A percentile compares a stretch with the other conserved stretches of the same genome.
Evolutionary conservation across 2,888 invertebrate genomes (phyloP).

Genomic region (Pediacus dermestoides): DNA sequence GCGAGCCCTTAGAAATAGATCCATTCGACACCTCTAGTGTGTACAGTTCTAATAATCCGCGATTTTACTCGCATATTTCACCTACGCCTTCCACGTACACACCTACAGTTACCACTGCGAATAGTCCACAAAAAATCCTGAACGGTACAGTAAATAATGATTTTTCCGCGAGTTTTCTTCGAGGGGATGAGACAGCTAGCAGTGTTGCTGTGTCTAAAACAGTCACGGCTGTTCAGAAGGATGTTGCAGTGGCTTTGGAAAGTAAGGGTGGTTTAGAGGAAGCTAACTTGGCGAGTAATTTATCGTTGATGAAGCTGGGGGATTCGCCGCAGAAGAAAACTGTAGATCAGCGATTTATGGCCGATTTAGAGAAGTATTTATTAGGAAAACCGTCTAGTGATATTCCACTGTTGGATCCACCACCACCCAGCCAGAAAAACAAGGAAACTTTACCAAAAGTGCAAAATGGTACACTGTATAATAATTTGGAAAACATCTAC

Average conservation of each 20-base stretch:
- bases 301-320: slow-evolving; percentile 26
- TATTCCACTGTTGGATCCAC: slow-evolving; percentile 53
- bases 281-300: slow-evolving; percentile 19
- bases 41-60: slow-evolving; percentile 20
- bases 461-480: slow-evolving; percentile 39
- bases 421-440: slow-evolving; percentile 40
- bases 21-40: slow-evolving; percentile 64
- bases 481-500: slow-evolving; percentile 28
- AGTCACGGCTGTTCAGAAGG: slow-evolving; percentile 12
- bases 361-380: slow-evolving; percentile 63
- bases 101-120: not conserved
- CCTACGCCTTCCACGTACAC: slow-evolving; percentile 9
- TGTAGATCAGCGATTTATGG: slow-evolving; percentile 54
- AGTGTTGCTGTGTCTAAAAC: not conserved
- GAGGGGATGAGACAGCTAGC: slow-evolving; percentile 26
- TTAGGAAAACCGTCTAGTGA: slow-evolving; percentile 29
- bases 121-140: slow-evolving; percentile 1
- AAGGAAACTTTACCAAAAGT: slow-evolving; percentile 36
- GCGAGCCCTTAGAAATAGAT: slow-evolving; percentile 48
- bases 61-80: slow-evolving; percentile 15
- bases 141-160: too few species aligned
- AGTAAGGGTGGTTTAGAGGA: slow-evolving; percentile 11
- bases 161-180: too few species aligned
- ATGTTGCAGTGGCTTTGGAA: slow-evolving; percentile 15
- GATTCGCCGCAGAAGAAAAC: slow-evolving; percentile 24